Evolutionary conservation across 2,888 invertebrate genomes (phyloP).

Genomic region (Psococerastis gibbosa): DNA sequence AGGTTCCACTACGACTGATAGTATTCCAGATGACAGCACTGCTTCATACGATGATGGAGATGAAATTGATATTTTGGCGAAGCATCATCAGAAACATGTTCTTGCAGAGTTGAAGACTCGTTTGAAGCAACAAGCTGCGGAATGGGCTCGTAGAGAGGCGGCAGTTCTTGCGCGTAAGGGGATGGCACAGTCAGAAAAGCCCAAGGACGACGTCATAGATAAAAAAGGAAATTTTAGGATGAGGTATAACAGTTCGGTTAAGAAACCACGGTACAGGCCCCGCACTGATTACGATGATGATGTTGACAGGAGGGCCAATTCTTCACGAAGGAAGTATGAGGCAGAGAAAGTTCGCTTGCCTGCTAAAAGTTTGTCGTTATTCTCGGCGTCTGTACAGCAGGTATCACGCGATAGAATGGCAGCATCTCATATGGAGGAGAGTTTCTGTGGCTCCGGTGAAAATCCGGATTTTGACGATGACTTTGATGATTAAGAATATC

Average conservation of each 20-base stretch:
- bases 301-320: not conserved
- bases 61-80: not conserved
- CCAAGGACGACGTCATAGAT: not conserved
- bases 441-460: constrained; percentile 4
- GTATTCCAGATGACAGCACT: not conserved
- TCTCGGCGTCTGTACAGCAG: not conserved
- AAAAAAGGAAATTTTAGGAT: not conserved
- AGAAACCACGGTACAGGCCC: not conserved
- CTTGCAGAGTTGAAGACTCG: constrained; percentile 1
- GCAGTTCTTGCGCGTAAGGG: not conserved
- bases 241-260: not conserved
- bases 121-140: not conserved
- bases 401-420: not conserved
- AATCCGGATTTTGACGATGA: constrained; percentile 5
- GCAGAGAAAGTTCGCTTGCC: not conserved
- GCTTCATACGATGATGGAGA: not conserved
- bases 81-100: not conserved
- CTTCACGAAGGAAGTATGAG: not conserved
- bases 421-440: not conserved
- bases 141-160: not conserved
- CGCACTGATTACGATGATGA: not conserved
- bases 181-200: not conserved
- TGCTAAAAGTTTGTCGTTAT: not conserved
- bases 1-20: not conserved
- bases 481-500: too few relatives aligned